phyloP scores from a whole-genome alignment of 2,888 invertebrate genomes.

The Tetanocera ferruginea region DNA sequence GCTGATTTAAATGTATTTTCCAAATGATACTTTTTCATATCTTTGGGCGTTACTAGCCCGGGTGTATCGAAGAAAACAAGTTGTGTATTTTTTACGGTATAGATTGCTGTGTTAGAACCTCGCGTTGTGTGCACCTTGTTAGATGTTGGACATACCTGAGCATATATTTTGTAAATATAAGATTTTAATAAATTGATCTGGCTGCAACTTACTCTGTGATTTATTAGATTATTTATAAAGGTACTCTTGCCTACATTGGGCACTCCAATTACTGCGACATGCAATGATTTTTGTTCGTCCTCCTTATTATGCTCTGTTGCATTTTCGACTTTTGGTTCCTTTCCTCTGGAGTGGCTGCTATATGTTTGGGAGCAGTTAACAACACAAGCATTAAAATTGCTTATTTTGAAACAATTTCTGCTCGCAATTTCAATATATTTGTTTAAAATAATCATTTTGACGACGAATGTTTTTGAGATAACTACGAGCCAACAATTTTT shows the following conservation, averaged over 20 bases:
- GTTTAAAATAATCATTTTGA: constrained; percentile 36
- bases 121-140: constrained; percentile 93
- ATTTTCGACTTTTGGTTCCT: not conserved
- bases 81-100: constrained; percentile 83
- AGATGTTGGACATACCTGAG: constrained; percentile 90
- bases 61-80: constrained; percentile 95
- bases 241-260: constrained; percentile 98
- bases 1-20: constrained; percentile 74
- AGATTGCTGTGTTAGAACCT: constrained; percentile 79
- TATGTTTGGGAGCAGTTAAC: constrained; percentile 3
- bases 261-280: constrained; percentile 88
- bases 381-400: constrained; percentile 15
- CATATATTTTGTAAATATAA: not conserved
- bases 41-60: constrained; percentile 81
- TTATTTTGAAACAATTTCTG: constrained; percentile 17
- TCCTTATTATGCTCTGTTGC: constrained; percentile 18
- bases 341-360: not conserved
- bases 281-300: constrained; percentile 54
- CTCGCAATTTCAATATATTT: constrained; percentile 35
- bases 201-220: constrained; percentile 76
- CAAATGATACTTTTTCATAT: constrained; percentile 73
- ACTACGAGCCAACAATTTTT: not conserved
- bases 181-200: not conserved
- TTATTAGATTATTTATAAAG: constrained; percentile 87
- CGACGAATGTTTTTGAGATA: not conserved